These are phyloP conservation scores for Chloropsis cyanopogon DNA, from an alignment of 2,113 vertebrate species.

Conservation along the genomic window DNA sequence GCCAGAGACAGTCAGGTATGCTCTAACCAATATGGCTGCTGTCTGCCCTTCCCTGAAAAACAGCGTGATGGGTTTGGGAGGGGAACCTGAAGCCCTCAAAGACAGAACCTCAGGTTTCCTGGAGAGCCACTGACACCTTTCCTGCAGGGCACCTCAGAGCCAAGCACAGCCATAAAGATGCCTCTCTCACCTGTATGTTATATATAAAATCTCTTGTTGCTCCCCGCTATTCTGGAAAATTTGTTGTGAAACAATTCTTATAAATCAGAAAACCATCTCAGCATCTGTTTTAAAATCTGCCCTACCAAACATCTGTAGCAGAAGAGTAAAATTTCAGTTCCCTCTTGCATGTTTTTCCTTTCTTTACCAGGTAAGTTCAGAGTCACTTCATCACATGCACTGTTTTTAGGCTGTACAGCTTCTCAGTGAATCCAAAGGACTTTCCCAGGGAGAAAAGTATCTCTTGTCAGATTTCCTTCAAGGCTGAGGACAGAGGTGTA, in stretches of 20 bases:
- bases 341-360: neutral
- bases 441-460: neutral
- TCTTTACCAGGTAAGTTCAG: neutral
- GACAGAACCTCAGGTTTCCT: neutral
- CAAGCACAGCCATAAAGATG: neutral
- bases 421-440: neutral
- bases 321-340: neutral
- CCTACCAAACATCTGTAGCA: neutral
- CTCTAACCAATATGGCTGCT: neutral
- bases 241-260: neutral
- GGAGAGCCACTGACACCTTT: neutral
- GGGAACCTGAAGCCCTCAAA: neutral
- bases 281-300: neutral
- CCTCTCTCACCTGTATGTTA: neutral
- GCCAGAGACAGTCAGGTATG: neutral
- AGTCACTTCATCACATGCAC: neutral
- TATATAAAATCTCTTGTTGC: neutral
- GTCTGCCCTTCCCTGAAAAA: neutral
- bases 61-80: neutral
- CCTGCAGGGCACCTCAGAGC: neutral
- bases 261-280: neutral
- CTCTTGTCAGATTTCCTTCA: neutral
- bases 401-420: neutral
- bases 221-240: neutral
- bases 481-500: neutral